phyloP scores from a whole-genome alignment of 1,140 invertebrate species.

The Atta colombica region DNA sequence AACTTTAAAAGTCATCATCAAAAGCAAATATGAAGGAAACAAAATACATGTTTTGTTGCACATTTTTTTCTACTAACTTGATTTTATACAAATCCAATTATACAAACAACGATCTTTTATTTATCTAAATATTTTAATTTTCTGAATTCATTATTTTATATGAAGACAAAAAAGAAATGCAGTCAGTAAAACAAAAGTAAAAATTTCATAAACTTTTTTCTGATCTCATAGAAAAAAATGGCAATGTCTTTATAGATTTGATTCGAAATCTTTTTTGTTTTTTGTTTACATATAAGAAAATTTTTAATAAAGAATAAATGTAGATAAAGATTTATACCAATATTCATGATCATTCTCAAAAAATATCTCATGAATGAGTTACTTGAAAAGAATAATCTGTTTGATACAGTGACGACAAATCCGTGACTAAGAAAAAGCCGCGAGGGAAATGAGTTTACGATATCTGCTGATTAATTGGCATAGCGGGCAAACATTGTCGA shows the following conservation, averaged over 20 bases:
- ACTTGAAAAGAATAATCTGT: conserved; percentile 42
- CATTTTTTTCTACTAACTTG: not conserved
- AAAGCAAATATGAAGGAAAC: not conserved
- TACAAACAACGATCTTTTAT: not conserved
- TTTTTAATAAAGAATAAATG: not conserved
- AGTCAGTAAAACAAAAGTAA: not conserved
- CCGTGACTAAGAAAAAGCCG: conserved; percentile 66
- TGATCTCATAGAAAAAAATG: not conserved
- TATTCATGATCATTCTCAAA: not conserved
- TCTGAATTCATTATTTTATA: not conserved
- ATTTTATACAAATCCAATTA: not conserved
- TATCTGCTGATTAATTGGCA: conserved; percentile 84
- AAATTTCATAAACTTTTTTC: conserved; percentile 5
- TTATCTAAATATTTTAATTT: not conserved
- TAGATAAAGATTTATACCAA: not conserved
- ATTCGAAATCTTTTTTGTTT: not conserved
- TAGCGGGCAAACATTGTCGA: conserved; percentile 80
- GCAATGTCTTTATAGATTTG: not conserved
- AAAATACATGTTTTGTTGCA: not conserved
- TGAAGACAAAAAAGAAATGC: not conserved
- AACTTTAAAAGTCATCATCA: not conserved
- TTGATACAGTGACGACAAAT: conserved; percentile 33
- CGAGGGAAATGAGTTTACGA: conserved; percentile 75
- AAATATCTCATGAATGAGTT: conserved; percentile 5
- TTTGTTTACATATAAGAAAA: not conserved